phyloP scores from a whole-genome alignment of 2,797 vertebrate species.

The Geotrypetes seraphini region DNA sequence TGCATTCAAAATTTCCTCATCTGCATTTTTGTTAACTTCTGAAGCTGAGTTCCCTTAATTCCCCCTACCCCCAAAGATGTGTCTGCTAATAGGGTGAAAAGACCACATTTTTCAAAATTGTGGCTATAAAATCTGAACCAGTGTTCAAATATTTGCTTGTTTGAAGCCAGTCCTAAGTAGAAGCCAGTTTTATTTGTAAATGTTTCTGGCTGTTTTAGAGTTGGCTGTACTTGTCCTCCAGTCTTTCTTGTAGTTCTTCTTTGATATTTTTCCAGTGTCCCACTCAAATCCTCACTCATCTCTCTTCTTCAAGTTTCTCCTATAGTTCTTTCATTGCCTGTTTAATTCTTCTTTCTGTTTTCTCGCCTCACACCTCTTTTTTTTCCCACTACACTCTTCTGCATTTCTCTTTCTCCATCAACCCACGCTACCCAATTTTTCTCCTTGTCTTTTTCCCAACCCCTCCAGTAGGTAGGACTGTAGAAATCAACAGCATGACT shows the following conservation, averaged over 20 bases:
- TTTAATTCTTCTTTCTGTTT: not conserved
- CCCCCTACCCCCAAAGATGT: not conserved
- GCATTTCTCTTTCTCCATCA: not conserved
- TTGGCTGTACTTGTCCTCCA: not conserved
- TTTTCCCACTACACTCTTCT: not conserved
- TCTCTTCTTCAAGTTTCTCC: not conserved
- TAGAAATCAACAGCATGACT: too few species aligned
- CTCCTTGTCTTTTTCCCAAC: fast-evolving
- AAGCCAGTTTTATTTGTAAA: too few species aligned
- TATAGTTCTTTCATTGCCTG: not conserved
- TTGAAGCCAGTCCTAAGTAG: too few species aligned
- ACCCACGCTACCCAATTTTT: not conserved
- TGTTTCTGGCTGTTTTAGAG: too few species aligned
- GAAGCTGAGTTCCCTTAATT: slow-evolving; percentile 1
- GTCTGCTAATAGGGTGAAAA: too few species aligned
- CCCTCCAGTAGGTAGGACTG: too few species aligned
- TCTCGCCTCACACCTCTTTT: not conserved
- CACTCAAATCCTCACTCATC: not conserved
- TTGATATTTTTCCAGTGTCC: not conserved
- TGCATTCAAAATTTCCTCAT: slow-evolving; percentile 12
- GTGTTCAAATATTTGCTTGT: too few species aligned
- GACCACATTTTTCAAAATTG: too few species aligned
- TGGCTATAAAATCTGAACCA: not conserved
- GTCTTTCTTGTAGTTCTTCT: not conserved
- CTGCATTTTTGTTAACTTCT: slow-evolving; percentile 2